These are phyloP conservation scores for Lasioglossum lativentre DNA, from an alignment of 2,888 invertebrate genomes.

Conservation along the genomic window DNA sequence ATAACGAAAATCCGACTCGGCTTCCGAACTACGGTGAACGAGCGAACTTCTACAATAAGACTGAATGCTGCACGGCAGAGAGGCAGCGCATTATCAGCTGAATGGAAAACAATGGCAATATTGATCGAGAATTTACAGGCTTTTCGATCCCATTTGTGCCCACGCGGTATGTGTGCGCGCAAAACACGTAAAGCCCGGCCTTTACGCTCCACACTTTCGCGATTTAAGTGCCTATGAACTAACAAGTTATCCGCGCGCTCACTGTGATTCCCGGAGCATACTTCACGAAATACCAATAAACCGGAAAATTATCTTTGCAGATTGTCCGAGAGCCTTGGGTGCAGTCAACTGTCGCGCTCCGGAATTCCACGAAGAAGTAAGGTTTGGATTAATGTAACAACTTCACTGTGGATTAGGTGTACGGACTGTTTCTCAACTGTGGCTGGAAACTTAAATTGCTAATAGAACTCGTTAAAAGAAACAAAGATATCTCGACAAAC, in stretches of 20 bases:
- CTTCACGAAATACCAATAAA: constrained; percentile 44
- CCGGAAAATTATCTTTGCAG: constrained; percentile 51
- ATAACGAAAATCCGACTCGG: constrained; percentile 51
- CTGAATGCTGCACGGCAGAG: constrained; percentile 36
- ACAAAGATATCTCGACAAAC: not conserved
- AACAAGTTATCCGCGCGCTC: constrained; percentile 62
- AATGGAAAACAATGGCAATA: constrained; percentile 73
- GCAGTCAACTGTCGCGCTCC: not conserved
- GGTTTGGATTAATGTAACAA: constrained; percentile 1
- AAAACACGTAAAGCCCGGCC: constrained; percentile 12
- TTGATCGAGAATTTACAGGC: constrained; percentile 68
- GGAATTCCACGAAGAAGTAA: not conserved
- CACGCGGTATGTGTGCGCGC: constrained; percentile 15
- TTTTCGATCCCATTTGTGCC: constrained; percentile 50
- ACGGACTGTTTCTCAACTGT: not conserved
- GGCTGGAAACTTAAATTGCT: not conserved
- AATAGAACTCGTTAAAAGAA: constrained; percentile 1
- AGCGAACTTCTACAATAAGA: constrained; percentile 62
- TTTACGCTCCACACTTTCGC: constrained; percentile 41
- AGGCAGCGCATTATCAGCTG: constrained; percentile 65
- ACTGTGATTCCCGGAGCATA: constrained; percentile 52
- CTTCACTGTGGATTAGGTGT: not conserved
- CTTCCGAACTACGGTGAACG: constrained; percentile 51
- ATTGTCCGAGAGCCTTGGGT: not conserved
- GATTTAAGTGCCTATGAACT: constrained; percentile 61